Conservation (phyloP, 2,113 vertebrate genomes). For the Sigmodon hispidus region DNA sequence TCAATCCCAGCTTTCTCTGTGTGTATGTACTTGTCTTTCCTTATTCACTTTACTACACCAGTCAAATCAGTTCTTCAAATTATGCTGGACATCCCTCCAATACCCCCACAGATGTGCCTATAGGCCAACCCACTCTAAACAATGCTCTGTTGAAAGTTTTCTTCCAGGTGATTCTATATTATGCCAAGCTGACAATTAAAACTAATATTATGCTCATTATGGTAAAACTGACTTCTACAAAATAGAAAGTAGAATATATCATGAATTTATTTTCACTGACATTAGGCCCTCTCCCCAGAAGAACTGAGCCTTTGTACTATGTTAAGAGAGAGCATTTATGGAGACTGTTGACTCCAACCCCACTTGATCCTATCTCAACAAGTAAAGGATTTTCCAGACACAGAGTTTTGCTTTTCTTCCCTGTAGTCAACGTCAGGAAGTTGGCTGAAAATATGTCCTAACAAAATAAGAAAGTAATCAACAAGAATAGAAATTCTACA, state of each 20-base stretch:
- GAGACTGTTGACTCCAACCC: neutral
- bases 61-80: neutral
- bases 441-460: slow-evolving; percentile 6
- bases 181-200: neutral
- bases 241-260: neutral
- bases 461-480: neutral
- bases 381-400: neutral
- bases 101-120: too few relatives aligned
- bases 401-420: neutral
- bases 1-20: neutral
- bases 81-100: neutral
- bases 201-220: neutral
- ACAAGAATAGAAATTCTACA: neutral
- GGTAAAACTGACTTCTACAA: neutral
- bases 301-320: neutral
- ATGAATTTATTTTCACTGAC: neutral
- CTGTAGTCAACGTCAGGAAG: neutral
- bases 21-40: too few relatives aligned
- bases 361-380: neutral
- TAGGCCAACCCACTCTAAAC: neutral
- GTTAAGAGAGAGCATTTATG: neutral
- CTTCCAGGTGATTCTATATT: neutral
- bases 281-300: neutral
- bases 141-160: neutral
- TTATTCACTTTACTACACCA: neutral